Base-by-base conservation (phyloP, 2,113 vertebrate species). In the Miniopterus natalensis region DNA sequence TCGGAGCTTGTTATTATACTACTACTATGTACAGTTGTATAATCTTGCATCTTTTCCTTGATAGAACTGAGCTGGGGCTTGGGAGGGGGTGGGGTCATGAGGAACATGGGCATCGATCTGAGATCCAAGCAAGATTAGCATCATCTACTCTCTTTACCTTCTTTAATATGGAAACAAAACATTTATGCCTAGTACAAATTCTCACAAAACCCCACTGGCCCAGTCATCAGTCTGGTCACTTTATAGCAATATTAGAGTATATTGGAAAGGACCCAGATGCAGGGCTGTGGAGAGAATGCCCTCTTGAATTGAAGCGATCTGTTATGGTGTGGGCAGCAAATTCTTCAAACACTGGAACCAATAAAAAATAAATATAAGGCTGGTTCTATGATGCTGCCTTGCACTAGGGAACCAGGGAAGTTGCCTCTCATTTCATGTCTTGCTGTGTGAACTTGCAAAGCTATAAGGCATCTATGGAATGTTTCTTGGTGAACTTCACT, bases 1-100 rank as follows among this genome's bases (percentile, higher is more conserved):
- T 95, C 93, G 95, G 89, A 97, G 57, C 65, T 96, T 94, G 61
- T 75, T 94, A 9, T 70, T 88, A 87, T 88, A 29, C 2, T 29
- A 23, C 13, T 53, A 8, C 27, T 53, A 15, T 53, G 29, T 23
- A 42, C 6, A 9, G 10, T 40, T 21, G 3, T 13, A 20, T 59
- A 21, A 23, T 45, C 74, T 59, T 87, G 25, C 59, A 6, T 45
- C 8, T 94, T 95, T 94, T 74, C 18, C 51, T 89, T 53, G 29
- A 63, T 25, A 6, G 2, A 63, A 55, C 8, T 1, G 0, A 61
- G 66, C 42, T n/a, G 27, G 7, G 5, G 6, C 3, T 53, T 74
- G 36, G 40, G 15, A 4, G 18, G 9, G 13, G 18, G 20, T 65
- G 6, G 17, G 18, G 3, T 59, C 14, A 13, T 2, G 27, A 78